A percentile compares a stretch with the other conserved stretches of the same genome.
Evolutionary conservation across 2,113 vertebrate genomes (phyloP).

Genomic region (Terrapene triunguis): DNA sequence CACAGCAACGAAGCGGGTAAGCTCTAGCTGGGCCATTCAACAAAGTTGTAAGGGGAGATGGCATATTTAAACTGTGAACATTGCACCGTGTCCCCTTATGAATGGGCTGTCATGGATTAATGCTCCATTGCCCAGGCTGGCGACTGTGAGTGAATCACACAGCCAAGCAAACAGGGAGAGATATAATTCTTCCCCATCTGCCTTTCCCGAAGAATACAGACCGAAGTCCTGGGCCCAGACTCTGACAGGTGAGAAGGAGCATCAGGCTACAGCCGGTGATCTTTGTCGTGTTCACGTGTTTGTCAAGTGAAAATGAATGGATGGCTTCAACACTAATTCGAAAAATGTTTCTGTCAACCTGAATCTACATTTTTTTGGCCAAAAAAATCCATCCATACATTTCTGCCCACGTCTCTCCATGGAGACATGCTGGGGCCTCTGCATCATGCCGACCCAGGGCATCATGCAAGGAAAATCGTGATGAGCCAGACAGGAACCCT

Average conservation of each 20-base stretch:
- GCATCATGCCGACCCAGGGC: no score
- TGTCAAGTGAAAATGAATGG: background rate
- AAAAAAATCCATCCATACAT: background rate
- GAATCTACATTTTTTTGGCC: background rate
- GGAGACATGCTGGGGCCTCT: background rate
- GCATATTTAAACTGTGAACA: background rate
- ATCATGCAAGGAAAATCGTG: no score
- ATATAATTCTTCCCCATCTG: background rate
- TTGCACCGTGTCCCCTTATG: background rate
- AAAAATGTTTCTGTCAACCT: background rate
- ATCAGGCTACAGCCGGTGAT: background rate
- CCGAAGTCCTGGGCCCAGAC: accelerated
- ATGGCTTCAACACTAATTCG: background rate
- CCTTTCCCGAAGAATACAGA: background rate
- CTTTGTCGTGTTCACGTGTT: background rate
- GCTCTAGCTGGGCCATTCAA: background rate
- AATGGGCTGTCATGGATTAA: background rate
- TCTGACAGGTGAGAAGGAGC: accelerated
- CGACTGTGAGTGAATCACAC: background rate
- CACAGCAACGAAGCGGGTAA: background rate
- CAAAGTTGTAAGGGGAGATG: background rate
- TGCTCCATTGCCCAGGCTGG: background rate
- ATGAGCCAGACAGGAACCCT: no score
- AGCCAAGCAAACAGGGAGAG: background rate
- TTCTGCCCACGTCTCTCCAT: background rate